Evolutionary conservation across 53 echinoderm and acorn worm genomes (phyloP).

Genomic region (Henricia sp.): DNA sequence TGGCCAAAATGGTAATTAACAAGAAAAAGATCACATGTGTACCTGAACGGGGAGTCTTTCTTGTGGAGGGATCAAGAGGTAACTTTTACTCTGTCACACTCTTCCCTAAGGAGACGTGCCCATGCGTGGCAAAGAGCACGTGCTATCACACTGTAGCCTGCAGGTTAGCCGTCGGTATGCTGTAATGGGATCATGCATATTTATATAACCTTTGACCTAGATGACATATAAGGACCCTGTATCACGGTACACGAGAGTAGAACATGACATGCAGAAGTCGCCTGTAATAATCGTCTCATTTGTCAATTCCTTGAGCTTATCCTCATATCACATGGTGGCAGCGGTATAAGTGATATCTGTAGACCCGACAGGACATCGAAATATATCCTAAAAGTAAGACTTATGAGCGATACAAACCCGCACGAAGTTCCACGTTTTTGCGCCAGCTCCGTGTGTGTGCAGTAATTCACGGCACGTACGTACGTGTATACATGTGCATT

Average conservation of each 20-base stretch:
- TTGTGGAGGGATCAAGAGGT: conserved; percentile 2
- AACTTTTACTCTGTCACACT: conserved; percentile 13
- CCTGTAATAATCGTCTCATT: neutral
- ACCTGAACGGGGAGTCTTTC: neutral
- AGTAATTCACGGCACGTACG: too few species aligned
- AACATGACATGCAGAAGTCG: neutral
- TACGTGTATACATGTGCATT: too few species aligned
- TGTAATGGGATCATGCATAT: too few species aligned
- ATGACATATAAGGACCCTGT: neutral
- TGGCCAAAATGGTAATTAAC: conserved; percentile 4
- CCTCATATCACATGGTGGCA: neutral
- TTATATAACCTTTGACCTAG: neutral
- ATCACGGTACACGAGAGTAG: neutral
- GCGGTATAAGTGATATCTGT: conserved; percentile 19
- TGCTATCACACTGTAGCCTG: conserved; percentile 9
- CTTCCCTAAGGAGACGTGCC: conserved; percentile 4
- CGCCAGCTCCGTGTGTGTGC: too few species aligned
- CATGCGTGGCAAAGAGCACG: neutral
- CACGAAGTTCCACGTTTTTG: too few species aligned
- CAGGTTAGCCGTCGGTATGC: neutral
- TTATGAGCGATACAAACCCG: too few species aligned
- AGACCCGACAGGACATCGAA: neutral
- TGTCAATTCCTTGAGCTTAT: neutral
- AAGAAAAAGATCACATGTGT: conserved; percentile 5
- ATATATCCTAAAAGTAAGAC: neutral